Base-by-base conservation (phyloP, 1,140 invertebrate genomes). In the Drosophila subobscura region DNA sequence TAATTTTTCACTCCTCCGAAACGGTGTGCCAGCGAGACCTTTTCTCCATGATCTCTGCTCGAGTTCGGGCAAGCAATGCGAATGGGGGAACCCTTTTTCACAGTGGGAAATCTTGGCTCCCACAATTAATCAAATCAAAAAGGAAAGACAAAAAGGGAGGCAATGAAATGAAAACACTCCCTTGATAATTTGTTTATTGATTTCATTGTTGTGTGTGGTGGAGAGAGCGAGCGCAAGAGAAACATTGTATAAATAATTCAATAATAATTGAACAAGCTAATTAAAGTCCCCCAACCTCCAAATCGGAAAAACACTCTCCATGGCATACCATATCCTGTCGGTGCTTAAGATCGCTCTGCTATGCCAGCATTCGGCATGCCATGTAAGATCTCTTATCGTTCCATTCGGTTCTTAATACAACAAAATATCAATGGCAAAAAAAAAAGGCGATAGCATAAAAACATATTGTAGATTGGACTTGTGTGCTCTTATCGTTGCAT, bases 51-150 rank as follows among this genome's bases (percentile, higher is more conserved):
- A 4, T 10, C 12, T 37, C 33, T 37, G 33, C 33, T 37, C 33
- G 74, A 23, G 42, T 58, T 65, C 65, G 33, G 51, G 23, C 40
- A 29, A 67, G 40, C 54, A 59, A 45, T 42, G n/a, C 10, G 42
- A 71, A 53, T 29, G 33, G 27, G 60, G 57, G 60, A 74, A 53
- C 72, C 71, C 55, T 65, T 71, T 45, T 52, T 64, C 74, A 51
- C 85, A 85, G 85, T 89, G 79, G 85, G 85, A 89, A 89, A 54
- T 75, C 74, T 72, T 75, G 29, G 85, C 79, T 89, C 85, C 85
- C 85, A 89, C 85, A 89, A 89, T 89, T 89, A 89, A 89, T 89
- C 85, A 89, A 89, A 51, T 51, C 58, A 20, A 27, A 57, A 46
- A 10, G 10, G 4, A 12, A 4, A 37, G 10, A 37, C 46, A 44